Evolutionary conservation across 2,113 vertebrate species (phyloP), one percentile per base, ranked within the genome.

Genomic region (Casuarius casuarius): DNA sequence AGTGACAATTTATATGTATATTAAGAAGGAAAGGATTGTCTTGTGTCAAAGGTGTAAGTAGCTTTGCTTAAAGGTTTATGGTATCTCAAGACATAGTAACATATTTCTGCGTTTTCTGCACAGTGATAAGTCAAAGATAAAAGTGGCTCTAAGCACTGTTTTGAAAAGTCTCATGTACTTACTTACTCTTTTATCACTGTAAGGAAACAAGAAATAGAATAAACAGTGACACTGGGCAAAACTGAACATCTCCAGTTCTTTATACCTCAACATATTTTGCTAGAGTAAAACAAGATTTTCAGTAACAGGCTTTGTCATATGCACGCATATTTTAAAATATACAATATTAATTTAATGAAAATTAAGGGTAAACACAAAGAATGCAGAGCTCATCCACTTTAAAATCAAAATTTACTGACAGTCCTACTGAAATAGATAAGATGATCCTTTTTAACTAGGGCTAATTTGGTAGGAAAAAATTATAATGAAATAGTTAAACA

Each of bases 391-490:
- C 96, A 96, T 97, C 90, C 23, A 46, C 83, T 97, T 98, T 95
- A 58, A 97, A 98, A 97, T 97, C 74, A 97, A 96, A 97, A 96
- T 94, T 94, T 94, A 89, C 83, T 63, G 67, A 70, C 54, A 59
- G 52, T 72, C 56, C 18, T 73, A 81, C 33, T 54, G 89, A 98
- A 96, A 98, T 95, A 95, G 88, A 98, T 96, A 97, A 96, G 93
- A 97, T 96, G 94, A 95, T 94, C 94, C 58, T 90, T 96, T 96
- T 90, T 97, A 97, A 97, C 95, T 95, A 92, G 92, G 96, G 94
- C 87, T 98, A 98, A 98, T 98, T 97, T 90, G 86, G 28, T 95
- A 97, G 96, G 94, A 96, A 97, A 95, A 97, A 83, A 90, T 51
- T 68, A 91, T 89, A 96, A 97, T 97, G 87, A 96, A 98, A 97